phyloP scores from a whole-genome alignment of 2,888 invertebrate genomes.

The Mesochorus sp. region DNA sequence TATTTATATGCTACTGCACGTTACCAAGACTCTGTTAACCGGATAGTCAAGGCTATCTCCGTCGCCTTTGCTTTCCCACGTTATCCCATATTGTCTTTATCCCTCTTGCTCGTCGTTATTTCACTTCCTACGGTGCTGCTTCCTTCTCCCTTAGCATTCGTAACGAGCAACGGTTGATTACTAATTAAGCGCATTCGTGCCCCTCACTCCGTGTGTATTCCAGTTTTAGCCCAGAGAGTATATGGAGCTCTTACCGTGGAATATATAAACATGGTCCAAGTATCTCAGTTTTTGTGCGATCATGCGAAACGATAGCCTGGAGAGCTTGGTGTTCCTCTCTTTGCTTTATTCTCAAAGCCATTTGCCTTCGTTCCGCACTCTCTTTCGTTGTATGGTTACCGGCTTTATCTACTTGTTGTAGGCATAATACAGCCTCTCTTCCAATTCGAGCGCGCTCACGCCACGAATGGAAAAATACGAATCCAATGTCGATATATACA shows the following conservation, averaged over 20 bases:
- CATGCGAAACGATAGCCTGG: background rate
- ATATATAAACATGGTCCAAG: slow-evolving; percentile 9
- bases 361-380: slow-evolving; percentile 9
- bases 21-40: slow-evolving; percentile 15
- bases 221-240: background rate
- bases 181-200: slow-evolving; percentile 50
- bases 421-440: slow-evolving; percentile 5
- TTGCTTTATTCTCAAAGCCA: background rate
- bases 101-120: background rate
- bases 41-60: slow-evolving; percentile 37
- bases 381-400: background rate
- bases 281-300: slow-evolving; percentile 28
- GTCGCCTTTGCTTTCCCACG: slow-evolving; percentile 23
- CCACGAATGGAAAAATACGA: slow-evolving; percentile 17
- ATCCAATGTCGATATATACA: slow-evolving; percentile 5
- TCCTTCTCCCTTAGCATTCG: slow-evolving; percentile 29
- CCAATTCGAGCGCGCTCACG: background rate
- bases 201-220: background rate
- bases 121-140: slow-evolving; percentile 26
- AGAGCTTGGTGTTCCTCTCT: background rate
- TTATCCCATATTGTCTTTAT: background rate
- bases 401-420: slow-evolving; percentile 25
- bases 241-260: slow-evolving; percentile 2
- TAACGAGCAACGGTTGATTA: slow-evolving; percentile 47
- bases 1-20: slow-evolving; percentile 28